Percentiles rank a stretch among this genome's conserved stretches.
These are phyloP conservation scores for Natator depressus DNA, from an alignment of 2,113 vertebrate genomes.

Conservation along the genomic window DNA sequence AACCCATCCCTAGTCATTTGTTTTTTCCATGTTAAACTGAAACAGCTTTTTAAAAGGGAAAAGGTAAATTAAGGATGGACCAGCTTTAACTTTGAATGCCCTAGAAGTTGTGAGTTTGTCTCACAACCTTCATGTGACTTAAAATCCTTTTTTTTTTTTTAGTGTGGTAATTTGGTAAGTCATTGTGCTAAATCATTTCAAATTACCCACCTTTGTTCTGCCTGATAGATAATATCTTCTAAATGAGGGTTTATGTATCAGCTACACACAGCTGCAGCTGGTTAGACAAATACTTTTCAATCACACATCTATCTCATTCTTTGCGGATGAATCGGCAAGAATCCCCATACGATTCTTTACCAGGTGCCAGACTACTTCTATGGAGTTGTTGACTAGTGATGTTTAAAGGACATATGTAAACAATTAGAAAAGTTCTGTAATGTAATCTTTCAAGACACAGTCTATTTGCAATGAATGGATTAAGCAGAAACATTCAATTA, in stretches of 20 bases:
- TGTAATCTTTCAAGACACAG: neutral
- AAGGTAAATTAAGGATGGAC: neutral
- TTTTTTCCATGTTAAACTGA: neutral
- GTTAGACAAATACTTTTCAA: neutral
- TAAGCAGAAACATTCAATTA: neutral
- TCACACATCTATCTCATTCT: neutral
- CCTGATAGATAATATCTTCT: neutral
- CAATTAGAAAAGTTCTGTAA: neutral
- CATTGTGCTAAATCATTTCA: neutral
- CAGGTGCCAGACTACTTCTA: neutral
- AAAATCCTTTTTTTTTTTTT: neutral
- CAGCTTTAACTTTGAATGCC: neutral
- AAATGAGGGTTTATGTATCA: neutral
- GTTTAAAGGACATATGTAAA: neutral
- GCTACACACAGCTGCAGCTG: conserved; percentile 6
- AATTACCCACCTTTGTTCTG: conserved; percentile 35
- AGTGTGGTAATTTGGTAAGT: conserved; percentile 34
- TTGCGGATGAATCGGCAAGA: neutral
- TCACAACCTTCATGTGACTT: conserved; percentile 7
- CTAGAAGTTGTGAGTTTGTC: neutral
- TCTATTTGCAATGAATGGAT: neutral
- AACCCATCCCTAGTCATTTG: neutral
- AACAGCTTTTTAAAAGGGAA: neutral
- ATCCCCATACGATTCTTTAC: neutral
- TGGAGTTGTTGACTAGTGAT: neutral